Evolutionary conservation across 2,113 vertebrate genomes (phyloP), one percentile per base, ranked within the genome.

Genomic region (Nothobranchius kuhntae): DNA sequence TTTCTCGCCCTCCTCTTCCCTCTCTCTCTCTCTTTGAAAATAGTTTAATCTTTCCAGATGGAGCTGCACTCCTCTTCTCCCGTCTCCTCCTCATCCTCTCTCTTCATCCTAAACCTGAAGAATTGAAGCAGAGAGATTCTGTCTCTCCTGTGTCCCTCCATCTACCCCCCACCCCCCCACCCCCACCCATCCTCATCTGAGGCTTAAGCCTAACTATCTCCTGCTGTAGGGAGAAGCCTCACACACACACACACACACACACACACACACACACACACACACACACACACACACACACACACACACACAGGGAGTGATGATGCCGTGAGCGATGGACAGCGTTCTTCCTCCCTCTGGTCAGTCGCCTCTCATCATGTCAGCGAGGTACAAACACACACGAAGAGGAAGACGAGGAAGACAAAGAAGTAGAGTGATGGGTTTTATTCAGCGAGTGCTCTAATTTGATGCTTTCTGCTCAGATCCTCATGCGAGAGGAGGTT

Each of bases 151-250:
- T 44, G 42, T 72, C 66, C 70, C 30, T 7, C n/a, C 68, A 69
- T 71, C 38, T 52, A 63, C 54, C 66, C 57, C 26, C 54, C 83
- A 74, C 70, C 57, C 67, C 44, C 9, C 1, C 44, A 8, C 9
- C 74, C 72, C 77, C 80, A 65, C 80, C 79, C 77, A 76, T 81
- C 44, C 68, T 81, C 61, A 78, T 86, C 64, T 73, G 53, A 75
- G 68, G 80, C 78, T 85, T 70, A 83, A 79, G 88, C 86, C 80
- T 81, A 87, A 91, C 88, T 86, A 89, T 87, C 77, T 87, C 67
- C 65, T 78, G 68, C 46, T 81, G 59, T 70, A 66, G 61, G 59
- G 77, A 70, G 56, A 62, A 71, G 75, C 70, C 63, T 38, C 64
- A 24, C 63, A 40, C 38, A 40, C 38, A 40, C 38, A 40, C 71